Evolutionary conservation across 2,797 vertebrate species (phyloP), one percentile per base, ranked within the genome.

Genomic region (Columba guinea): DNA sequence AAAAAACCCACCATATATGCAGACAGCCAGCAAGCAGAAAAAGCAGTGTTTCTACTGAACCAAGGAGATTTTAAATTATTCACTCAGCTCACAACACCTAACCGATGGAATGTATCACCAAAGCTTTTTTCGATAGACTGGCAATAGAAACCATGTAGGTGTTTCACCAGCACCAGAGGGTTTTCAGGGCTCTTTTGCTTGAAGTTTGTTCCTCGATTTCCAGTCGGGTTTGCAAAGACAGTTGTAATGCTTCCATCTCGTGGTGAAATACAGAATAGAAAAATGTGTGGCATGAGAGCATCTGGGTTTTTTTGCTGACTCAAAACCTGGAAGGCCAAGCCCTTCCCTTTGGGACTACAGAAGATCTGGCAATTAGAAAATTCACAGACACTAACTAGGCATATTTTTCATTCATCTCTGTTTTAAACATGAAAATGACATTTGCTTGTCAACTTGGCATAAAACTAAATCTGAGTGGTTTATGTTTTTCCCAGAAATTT

Each of bases 211-310:
- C 39, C 70, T 59, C 11, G 17, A 18, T 70, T 94, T 23, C 68
- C 64, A 73, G 46, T 2, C 10, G 68, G 26, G 8, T 60, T 74
- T 90, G 78, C 90, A 69, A 97, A 97, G 30, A 22, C 59, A 97
- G 93, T 96, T 97, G 93, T 96, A 90, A 97, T 92, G 73, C 93
- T 90, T 93, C 97, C 98, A 98, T 90, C 98, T 97, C 91, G 97
- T 98, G 97, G 97, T 64, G 62, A 96, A 83, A 97, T 5, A 75
- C 35, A 92, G 96, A 96, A 97, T 3, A 93, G 92, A 71, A 58
- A 62, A 80, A 18, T 6, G 13, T 3, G 34, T 6, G 53, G 52
- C 21, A 7, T 2, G 28, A 19, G 35, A 55, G 48, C 7, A 8
- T 11, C 11, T 27, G 3, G 32, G 20, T 71, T 52, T 79, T 76